phyloP scores from a whole-genome alignment of 2,113 vertebrate species.

The Daboia siamensis region DNA sequence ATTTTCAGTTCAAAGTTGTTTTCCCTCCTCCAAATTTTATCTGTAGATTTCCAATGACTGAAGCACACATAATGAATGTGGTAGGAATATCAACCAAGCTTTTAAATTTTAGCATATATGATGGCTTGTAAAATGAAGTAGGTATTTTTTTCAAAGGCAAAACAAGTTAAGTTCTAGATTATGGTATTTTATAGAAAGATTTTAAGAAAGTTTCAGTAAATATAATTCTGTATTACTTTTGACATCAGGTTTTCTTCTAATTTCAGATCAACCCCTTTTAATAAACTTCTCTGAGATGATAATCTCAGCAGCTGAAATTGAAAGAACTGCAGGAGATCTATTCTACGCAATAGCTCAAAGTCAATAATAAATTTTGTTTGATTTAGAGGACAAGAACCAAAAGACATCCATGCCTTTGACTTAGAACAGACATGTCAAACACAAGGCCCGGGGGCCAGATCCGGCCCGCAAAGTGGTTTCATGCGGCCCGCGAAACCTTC shows the following conservation, averaged over 20 bases:
- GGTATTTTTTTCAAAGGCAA: neutral
- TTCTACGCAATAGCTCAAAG: neutral
- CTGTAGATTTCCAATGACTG: neutral
- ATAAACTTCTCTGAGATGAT: neutral
- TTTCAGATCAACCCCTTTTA: neutral
- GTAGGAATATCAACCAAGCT: neutral
- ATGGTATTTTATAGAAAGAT: neutral
- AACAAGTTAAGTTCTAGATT: neutral
- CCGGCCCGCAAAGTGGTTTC: no score
- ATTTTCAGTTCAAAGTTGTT: neutral
- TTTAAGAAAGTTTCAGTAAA: neutral
- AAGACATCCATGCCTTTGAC: neutral
- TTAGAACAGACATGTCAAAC: no score
- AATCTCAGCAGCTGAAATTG: neutral
- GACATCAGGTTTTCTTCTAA: neutral
- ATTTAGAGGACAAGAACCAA: neutral
- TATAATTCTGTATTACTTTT: neutral
- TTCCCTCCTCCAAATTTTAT: neutral
- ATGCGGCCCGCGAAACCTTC: no score
- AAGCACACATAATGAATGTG: neutral
- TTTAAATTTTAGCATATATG: neutral
- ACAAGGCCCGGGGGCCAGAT: no score
- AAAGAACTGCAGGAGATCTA: constrained; percentile 4
- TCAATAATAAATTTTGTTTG: constrained; percentile 9
- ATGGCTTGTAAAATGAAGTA: neutral